Evolutionary conservation across 2,797 vertebrate species (phyloP).

Genomic region (Hippoglossus hippoglossus): DNA sequence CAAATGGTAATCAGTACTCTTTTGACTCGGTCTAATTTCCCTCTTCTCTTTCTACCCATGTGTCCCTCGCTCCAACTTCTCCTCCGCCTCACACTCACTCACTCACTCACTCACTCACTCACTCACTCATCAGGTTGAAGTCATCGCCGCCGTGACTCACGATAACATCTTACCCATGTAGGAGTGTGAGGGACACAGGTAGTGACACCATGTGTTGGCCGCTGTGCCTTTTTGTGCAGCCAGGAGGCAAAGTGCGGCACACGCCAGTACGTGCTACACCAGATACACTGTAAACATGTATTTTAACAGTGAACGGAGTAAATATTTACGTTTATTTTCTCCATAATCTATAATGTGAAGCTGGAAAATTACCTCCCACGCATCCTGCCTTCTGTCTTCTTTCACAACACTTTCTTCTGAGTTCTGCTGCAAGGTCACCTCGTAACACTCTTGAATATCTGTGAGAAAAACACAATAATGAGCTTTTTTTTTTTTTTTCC

Average conservation of each 20-base stretch:
- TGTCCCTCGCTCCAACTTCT: constrained; percentile 21
- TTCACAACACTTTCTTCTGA: constrained; percentile 71
- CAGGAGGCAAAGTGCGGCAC: constrained; percentile 12
- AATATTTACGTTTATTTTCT: constrained; percentile 54
- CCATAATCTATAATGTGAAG: constrained; percentile 49
- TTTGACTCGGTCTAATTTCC: constrained; percentile 70
- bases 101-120: constrained; percentile 28
- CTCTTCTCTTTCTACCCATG: constrained; percentile 40
- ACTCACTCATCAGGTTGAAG: constrained; percentile 43
- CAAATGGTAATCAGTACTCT: constrained; percentile 64
- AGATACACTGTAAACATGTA: constrained; percentile 35
- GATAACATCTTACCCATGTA: constrained; percentile 23
- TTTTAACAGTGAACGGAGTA: constrained; percentile 4
- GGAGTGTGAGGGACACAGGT: constrained; percentile 51
- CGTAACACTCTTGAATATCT: constrained; percentile 90
- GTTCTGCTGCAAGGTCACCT: constrained; percentile 85
- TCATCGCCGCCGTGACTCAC: constrained; percentile 51
- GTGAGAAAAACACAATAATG: constrained; percentile 58
- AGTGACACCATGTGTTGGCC: constrained; percentile 35
- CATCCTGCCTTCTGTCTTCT: constrained; percentile 72
- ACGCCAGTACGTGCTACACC: constrained; percentile 21
- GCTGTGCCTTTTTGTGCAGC: constrained; percentile 4
- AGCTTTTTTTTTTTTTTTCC: constrained; percentile 12
- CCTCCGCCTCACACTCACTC: constrained; percentile 33
- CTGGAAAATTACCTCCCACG: constrained; percentile 78